Conservation (phyloP, 2,113 vertebrate species). For the Trematomus loennbergii region DNA sequence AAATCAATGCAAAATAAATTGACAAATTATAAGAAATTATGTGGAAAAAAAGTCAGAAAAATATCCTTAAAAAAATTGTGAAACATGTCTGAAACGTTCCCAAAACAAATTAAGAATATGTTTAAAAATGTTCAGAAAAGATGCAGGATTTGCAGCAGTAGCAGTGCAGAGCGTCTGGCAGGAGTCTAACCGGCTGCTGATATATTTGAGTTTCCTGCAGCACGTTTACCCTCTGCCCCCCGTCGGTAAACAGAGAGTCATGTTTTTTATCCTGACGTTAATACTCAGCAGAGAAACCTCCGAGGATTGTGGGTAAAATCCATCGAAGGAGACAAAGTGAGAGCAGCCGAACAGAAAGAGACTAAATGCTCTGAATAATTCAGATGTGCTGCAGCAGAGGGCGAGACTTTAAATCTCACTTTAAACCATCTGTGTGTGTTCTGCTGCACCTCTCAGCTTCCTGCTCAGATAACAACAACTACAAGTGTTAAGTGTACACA, state of each 20-base stretch:
- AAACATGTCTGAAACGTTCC: too few relatives aligned
- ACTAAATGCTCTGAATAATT: slow-evolving; percentile 70
- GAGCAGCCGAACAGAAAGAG: slow-evolving; percentile 48
- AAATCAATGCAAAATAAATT: too few relatives aligned
- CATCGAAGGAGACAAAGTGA: slow-evolving; percentile 31
- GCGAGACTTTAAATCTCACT: neutral
- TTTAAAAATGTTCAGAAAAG: too few relatives aligned
- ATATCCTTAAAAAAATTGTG: too few relatives aligned
- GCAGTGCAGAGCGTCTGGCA: neutral
- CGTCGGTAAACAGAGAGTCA: slow-evolving; percentile 41
- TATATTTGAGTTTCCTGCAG: neutral
- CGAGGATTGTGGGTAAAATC: slow-evolving; percentile 31
- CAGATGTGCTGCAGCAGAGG: slow-evolving; percentile 34
- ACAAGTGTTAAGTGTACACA: too few relatives aligned
- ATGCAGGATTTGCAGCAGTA: too few relatives aligned
- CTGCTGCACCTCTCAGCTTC: too few relatives aligned
- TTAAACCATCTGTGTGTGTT: too few relatives aligned
- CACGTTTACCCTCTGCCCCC: neutral
- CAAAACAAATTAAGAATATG: too few relatives aligned
- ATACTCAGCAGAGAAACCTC: slow-evolving; percentile 34
- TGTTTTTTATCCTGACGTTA: slow-evolving; percentile 10
- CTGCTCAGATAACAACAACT: too few relatives aligned
- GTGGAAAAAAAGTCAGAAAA: too few relatives aligned
- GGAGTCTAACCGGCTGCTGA: neutral
- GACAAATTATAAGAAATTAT: too few relatives aligned